Percentiles rank a stretch among this genome's conserved stretches.
These are phyloP conservation scores for Trochalopteron elliotii DNA, from an alignment of 2,113 vertebrate genomes.

Conservation along the genomic window DNA sequence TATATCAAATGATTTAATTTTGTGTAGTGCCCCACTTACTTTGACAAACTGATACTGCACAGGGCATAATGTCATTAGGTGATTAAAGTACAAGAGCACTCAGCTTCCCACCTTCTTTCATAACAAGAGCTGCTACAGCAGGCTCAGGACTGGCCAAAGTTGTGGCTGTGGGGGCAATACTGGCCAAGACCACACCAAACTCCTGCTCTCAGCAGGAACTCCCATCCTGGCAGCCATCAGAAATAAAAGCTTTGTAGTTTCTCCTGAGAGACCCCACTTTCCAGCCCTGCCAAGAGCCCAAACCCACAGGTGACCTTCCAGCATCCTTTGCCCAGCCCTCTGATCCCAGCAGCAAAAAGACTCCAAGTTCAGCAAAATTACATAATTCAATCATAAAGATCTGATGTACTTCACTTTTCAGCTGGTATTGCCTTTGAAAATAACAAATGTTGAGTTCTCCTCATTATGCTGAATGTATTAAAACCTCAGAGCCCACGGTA, in stretches of 20 bases:
- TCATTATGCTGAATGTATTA: not conserved
- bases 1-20: conserved; percentile 50
- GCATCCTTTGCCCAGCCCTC: accelerated
- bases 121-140: not conserved
- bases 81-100: conserved; percentile 38
- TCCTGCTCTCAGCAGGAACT: not conserved
- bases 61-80: conserved; percentile 50
- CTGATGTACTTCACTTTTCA: not conserved
- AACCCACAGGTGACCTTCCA: not conserved
- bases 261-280: not conserved
- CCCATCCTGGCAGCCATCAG: not conserved
- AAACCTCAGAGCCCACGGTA: not conserved
- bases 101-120: conserved; percentile 8
- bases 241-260: not conserved
- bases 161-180: not conserved
- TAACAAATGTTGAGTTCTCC: not conserved
- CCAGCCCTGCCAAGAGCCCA: not conserved
- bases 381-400: not conserved
- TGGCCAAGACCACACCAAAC: not conserved
- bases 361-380: accelerated
- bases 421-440: not conserved
- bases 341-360: not conserved
- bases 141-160: not conserved
- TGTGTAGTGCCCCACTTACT: conserved; percentile 28
- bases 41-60: conserved; percentile 54